phyloP scores from a whole-genome alignment of 2,888 invertebrate species.

The Nymphalis c-album region DNA sequence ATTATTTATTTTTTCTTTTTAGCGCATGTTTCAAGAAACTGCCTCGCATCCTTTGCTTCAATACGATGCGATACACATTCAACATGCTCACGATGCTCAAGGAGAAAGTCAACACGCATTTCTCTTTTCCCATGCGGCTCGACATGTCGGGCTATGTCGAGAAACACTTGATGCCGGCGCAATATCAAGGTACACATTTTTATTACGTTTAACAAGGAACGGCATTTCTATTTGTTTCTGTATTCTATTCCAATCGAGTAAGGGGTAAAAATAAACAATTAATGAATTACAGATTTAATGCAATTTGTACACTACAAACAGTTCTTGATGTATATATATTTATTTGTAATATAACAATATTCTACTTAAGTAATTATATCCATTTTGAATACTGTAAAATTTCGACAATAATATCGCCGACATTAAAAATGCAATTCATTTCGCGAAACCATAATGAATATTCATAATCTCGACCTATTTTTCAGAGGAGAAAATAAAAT shows the following conservation, averaged over 20 bases:
- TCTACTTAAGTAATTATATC: too few species aligned
- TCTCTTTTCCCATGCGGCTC: slow-evolving; percentile 95
- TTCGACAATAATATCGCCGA: too few species aligned
- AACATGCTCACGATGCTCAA: slow-evolving; percentile 99
- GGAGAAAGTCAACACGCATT: slow-evolving; percentile 98
- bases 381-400: too few species aligned
- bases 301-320: too few species aligned
- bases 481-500: slow-evolving; percentile 84
- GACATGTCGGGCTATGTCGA: slow-evolving; percentile 98
- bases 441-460: too few species aligned
- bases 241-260: not conserved
- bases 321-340: too few species aligned
- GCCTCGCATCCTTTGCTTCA: slow-evolving; percentile 96
- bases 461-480: slow-evolving; percentile 26
- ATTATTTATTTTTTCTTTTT: slow-evolving; percentile 41
- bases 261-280: too few species aligned
- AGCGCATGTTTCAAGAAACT: slow-evolving; percentile 96
- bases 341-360: too few species aligned
- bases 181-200: slow-evolving; percentile 85
- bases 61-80: slow-evolving; percentile 98
- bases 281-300: too few species aligned
- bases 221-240: not conserved
- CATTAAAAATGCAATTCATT: too few species aligned
- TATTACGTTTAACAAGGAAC: not conserved
- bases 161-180: slow-evolving; percentile 94